Evolutionary conservation across 2,888 invertebrate species (phyloP).

Genomic region (Hetaerina titia): DNA sequence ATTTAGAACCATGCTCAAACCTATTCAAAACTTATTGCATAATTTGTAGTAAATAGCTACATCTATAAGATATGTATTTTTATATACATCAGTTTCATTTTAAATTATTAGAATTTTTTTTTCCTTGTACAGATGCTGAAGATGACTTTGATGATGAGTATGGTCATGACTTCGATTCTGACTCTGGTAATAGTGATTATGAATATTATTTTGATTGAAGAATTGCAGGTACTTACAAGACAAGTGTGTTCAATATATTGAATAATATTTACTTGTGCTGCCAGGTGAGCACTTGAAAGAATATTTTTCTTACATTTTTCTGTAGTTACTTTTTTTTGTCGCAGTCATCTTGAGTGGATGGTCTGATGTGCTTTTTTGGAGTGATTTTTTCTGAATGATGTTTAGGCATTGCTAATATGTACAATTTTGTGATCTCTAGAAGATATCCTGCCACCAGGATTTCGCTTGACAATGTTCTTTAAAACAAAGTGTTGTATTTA

Average conservation of each 20-base stretch:
- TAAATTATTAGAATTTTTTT: neutral
- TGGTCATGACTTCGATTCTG: constrained; percentile 27
- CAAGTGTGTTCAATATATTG: neutral
- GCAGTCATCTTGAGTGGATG: neutral
- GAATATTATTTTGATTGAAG: neutral
- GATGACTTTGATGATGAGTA: neutral
- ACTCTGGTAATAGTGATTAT: neutral
- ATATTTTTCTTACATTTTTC: constrained; percentile 28
- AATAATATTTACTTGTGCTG: neutral
- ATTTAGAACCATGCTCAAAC: too few species aligned
- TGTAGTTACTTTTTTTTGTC: constrained; percentile 36
- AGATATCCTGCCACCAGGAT: too few species aligned
- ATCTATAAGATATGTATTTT: neutral
- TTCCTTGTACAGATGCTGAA: constrained; percentile 10
- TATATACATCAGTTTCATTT: neutral
- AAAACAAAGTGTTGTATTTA: too few species aligned
- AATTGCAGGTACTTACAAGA: neutral
- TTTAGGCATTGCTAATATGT: neutral
- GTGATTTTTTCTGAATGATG: neutral
- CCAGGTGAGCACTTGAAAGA: neutral
- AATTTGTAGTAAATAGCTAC: neutral
- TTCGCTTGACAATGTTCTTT: too few species aligned
- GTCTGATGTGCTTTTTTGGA: neutral
- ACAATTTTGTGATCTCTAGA: neutral
- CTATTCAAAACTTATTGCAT: too few species aligned